Evolutionary conservation across 2,888 invertebrate species (phyloP), one percentile per base, ranked within the genome.

Genomic region (Onthophagus sagittarius): DNA sequence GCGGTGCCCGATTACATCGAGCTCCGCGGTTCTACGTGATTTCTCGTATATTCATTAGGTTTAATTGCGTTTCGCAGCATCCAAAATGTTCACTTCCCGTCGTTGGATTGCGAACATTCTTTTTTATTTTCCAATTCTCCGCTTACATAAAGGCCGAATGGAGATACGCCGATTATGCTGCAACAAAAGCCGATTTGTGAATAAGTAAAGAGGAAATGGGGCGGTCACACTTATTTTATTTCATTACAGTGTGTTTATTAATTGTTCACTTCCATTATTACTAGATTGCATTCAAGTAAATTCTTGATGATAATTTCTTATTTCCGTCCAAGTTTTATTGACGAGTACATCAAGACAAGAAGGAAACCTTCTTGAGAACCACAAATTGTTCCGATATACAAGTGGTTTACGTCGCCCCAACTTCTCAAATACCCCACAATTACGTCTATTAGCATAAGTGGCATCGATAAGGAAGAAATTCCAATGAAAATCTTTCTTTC

Each of bases 1-100:
- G 39, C 1, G 39, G 9, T 53, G 3, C 39, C 39, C 39, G 39
- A 53, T 53, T 53, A 53, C 15, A 23, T 62, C 11, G 53, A 6
- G 62, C 53, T 15, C 15, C 15, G 62, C 31, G 62, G 53, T 70
- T 70, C 70, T 23, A 70, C 70, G 23, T 23, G 53, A 15, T 70
- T 70, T 70, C 23, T 23, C 70, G 62, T 53, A 62, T 70, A 62
- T 70, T 70, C 53, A 70, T 70, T 70, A 70, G 62, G 53, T n/a
- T 70, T 62, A 70, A 70, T 70, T 70, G 70, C 53, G 62, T 70
- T 69, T 70, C 70, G 39, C 39, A 11, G 39, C 11, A 53, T 53
- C 39, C 39, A 11, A 7, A 53, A 53, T 53, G 39, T 53, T 53
- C 2, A 53, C 39, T 53, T 53, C 39, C 39, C 11, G 39, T 7